Evolutionary conservation across 2,797 vertebrate species (phyloP).

Genomic region (Myiothlypis coronata): DNA sequence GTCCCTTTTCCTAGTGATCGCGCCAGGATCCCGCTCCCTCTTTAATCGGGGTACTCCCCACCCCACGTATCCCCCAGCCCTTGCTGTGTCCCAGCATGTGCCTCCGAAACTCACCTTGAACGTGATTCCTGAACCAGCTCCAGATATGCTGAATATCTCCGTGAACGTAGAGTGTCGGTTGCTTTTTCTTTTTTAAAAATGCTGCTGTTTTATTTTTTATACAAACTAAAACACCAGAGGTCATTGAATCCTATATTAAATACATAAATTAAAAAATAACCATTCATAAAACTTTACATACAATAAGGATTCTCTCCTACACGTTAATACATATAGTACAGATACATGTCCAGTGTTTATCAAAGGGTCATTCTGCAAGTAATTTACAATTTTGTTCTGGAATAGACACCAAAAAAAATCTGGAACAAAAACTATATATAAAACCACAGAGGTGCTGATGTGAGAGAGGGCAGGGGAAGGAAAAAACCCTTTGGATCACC

Average conservation of each 20-base stretch:
- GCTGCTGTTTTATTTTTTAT: slow-evolving; percentile 75
- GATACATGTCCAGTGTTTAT: slow-evolving; percentile 67
- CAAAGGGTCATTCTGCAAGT: slow-evolving; percentile 62
- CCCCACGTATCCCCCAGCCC: not conserved
- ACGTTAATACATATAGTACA: slow-evolving; percentile 75
- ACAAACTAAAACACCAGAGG: slow-evolving; percentile 81
- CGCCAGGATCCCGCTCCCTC: not conserved
- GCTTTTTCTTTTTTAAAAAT: slow-evolving; percentile 52
- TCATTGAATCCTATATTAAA: slow-evolving; percentile 81
- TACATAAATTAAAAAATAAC: slow-evolving; percentile 84
- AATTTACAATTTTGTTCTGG: slow-evolving; percentile 53
- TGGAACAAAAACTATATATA: slow-evolving; percentile 37
- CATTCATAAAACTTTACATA: slow-evolving; percentile 82
- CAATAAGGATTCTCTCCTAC: slow-evolving; percentile 76
- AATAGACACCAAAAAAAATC: slow-evolving; percentile 54
- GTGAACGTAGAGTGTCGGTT: not conserved
- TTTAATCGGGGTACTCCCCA: not conserved
- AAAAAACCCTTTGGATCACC: not conserved
- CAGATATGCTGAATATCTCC: not conserved
- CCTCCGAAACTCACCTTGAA: not conserved
- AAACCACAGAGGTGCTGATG: slow-evolving; percentile 60
- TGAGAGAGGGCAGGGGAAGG: not conserved
- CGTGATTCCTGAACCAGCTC: not conserved
- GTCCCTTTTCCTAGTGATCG: no score
- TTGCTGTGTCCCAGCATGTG: not conserved